Conservation (phyloP, 23 tunicate species). For the Trididemnum nubilum region DNA sequence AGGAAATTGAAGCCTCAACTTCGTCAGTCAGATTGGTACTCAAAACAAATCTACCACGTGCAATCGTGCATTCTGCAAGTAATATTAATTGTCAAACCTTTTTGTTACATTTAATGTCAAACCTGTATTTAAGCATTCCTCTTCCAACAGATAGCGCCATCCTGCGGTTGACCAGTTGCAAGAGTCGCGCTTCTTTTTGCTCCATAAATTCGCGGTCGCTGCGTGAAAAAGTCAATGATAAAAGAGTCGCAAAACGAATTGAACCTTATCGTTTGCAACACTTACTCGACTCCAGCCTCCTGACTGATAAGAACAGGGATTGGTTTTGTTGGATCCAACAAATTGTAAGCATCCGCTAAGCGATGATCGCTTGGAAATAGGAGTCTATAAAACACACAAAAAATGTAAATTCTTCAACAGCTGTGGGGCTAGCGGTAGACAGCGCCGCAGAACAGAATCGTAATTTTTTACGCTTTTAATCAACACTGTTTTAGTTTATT, state of each 20-base stretch:
- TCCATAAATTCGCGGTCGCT: constrained; percentile 86
- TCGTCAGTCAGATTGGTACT: too few relatives aligned
- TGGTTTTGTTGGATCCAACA: constrained; percentile 53
- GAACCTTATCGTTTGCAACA: too few relatives aligned
- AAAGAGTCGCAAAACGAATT: too few relatives aligned
- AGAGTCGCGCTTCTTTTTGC: constrained; percentile 53
- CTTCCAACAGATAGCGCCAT: constrained; percentile 82
- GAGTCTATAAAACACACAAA: constrained; percentile 34
- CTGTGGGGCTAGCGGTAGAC: too few relatives aligned
- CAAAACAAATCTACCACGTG: too few relatives aligned
- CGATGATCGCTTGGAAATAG: constrained; percentile 94
- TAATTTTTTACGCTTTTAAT: too few relatives aligned
- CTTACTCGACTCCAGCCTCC: constrained; percentile 70
- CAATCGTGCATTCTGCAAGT: too few relatives aligned
- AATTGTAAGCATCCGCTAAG: constrained; percentile 61
- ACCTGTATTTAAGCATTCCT: constrained; percentile 80
- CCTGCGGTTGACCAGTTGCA: constrained; percentile 69
- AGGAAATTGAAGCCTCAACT: too few relatives aligned
- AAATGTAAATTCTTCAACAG: background rate
- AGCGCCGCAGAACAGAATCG: too few relatives aligned
- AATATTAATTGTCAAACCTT: too few relatives aligned
- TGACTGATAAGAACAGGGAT: constrained; percentile 38
- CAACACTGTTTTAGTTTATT: too few relatives aligned
- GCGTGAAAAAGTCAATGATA: background rate
- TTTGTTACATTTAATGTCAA: too few relatives aligned